Evolutionary conservation across 2,797 vertebrate species (phyloP).

Genomic region (Acanthornis magna): DNA sequence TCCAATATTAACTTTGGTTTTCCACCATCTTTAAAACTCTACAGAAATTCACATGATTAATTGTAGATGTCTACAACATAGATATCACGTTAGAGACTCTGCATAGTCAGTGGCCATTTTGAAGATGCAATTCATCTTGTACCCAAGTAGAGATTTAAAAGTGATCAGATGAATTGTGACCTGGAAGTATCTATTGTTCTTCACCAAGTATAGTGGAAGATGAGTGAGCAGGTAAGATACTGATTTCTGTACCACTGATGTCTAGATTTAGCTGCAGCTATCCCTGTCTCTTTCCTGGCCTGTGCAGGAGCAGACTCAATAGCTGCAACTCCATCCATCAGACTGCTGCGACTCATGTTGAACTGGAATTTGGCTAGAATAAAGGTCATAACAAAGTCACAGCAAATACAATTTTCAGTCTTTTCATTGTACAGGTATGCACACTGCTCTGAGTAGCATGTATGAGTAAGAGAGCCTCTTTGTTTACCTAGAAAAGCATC

Average conservation of each 20-base stretch:
- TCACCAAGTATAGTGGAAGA: background rate
- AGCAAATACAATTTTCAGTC: background rate
- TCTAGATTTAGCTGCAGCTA: background rate
- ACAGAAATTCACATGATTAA: background rate
- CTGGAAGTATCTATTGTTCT: background rate
- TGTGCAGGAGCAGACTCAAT: background rate
- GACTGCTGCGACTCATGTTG: background rate
- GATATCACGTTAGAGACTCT: background rate
- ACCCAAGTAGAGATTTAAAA: background rate
- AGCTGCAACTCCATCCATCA: background rate
- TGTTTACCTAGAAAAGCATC: background rate
- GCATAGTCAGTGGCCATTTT: background rate
- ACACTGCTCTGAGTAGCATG: background rate
- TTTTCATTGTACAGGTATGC: background rate
- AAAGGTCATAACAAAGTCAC: background rate
- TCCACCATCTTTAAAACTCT: background rate
- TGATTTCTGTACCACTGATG: background rate
- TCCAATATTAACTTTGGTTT: background rate
- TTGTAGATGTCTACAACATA: background rate
- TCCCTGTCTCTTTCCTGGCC: background rate
- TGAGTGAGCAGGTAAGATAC: background rate
- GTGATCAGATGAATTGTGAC: background rate
- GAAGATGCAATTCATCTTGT: background rate
- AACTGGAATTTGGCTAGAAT: background rate
- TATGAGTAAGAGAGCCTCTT: background rate